These are phyloP conservation scores for Syrphus vitripennis DNA, from an alignment of 2,888 invertebrate species.

Conservation along the genomic window DNA sequence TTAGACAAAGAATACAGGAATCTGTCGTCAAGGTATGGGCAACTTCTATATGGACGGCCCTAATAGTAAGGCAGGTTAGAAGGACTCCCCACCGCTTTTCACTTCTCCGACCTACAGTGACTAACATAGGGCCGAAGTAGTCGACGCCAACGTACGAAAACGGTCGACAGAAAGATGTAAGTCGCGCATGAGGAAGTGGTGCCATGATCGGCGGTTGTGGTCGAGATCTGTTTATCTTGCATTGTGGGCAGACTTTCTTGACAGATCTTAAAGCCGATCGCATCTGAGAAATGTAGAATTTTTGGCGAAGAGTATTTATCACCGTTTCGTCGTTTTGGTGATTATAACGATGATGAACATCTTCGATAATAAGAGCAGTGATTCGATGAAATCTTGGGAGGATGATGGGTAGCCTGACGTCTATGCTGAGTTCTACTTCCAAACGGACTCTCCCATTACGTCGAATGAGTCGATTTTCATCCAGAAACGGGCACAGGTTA, in stretches of 20 bases:
- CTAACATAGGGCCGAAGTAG: conserved; percentile 58
- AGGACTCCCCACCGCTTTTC: neutral
- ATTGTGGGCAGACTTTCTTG: neutral
- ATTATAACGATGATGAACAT: neutral
- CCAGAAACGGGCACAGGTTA: neutral
- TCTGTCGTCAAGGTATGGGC: conserved; percentile 17
- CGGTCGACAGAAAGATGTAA: neutral
- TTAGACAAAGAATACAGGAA: conserved; percentile 58
- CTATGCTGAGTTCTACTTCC: neutral
- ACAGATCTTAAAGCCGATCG: neutral
- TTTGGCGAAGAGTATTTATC: neutral
- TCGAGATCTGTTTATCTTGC: neutral
- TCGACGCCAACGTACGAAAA: conserved; percentile 45
- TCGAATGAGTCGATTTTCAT: neutral
- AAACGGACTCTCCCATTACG: neutral
- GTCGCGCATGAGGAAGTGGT: neutral
- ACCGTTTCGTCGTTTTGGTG: neutral
- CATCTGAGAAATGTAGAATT: neutral
- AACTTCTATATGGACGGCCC: neutral
- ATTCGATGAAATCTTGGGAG: neutral
- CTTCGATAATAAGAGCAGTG: neutral
- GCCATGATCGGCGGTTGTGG: neutral
- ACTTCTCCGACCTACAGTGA: neutral
- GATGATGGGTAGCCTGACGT: neutral
- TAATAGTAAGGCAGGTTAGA: neutral